A percentile compares a stretch with the other conserved stretches of the same genome.
phyloP scores from a whole-genome alignment of 2,797 vertebrate genomes.

The Chelon auratus region DNA sequence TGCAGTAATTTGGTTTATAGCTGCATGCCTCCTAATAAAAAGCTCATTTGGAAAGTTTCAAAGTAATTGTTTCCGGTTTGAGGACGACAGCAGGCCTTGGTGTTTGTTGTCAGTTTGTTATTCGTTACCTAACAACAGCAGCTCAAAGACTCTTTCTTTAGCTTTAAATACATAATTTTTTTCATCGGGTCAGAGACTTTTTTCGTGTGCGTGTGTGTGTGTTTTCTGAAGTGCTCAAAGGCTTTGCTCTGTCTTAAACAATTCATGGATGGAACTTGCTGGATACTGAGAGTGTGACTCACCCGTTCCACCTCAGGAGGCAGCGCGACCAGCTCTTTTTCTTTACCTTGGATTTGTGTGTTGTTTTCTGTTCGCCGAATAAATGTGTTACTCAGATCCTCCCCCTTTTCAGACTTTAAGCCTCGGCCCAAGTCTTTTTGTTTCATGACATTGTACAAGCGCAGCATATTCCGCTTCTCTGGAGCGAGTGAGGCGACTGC shows the following conservation, averaged over 20 bases:
- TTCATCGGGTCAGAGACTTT: conserved; percentile 31
- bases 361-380: conserved; percentile 56
- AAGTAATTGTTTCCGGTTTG: conserved; percentile 78
- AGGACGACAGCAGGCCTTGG: conserved; percentile 42
- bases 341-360: conserved; percentile 70
- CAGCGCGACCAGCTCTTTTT: conserved; percentile 41
- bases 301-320: conserved; percentile 72
- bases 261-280: conserved; percentile 77
- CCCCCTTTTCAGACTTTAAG: conserved; percentile 31
- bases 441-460: conserved; percentile 53
- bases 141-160: conserved; percentile 66
- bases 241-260: conserved; percentile 77
- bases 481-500: conserved; percentile 47
- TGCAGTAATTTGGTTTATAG: conserved; percentile 74
- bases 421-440: conserved; percentile 36
- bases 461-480: conserved; percentile 28
- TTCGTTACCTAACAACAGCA: conserved; percentile 77
- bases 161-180: conserved; percentile 50
- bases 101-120: conserved; percentile 75
- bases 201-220: conserved; percentile 14
- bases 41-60: conserved; percentile 78
- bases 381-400: conserved; percentile 55
- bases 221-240: conserved; percentile 57
- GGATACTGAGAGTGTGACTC: conserved; percentile 74
- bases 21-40: conserved; percentile 73